Conservation (phyloP, 2,797 vertebrate species). For the Antennarius maculatus region DNA sequence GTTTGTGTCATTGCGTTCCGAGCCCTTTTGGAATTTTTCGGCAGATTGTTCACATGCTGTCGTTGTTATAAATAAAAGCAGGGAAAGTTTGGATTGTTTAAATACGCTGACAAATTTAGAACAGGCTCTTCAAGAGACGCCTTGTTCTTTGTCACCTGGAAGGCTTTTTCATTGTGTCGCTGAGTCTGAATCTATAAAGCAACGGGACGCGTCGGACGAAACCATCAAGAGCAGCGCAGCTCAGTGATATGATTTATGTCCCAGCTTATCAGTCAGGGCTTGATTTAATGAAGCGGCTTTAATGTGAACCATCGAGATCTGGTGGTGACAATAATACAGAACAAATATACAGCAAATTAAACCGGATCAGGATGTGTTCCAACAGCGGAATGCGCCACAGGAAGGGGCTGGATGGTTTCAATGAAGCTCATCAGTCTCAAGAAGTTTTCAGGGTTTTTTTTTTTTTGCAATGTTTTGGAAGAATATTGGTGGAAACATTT, state of each 20-base stretch:
- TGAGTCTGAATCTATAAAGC: slow-evolving; percentile 41
- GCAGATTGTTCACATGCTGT: slow-evolving; percentile 45
- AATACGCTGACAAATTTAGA: slow-evolving; percentile 63
- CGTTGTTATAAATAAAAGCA: slow-evolving; percentile 28
- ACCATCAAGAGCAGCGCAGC: slow-evolving; percentile 18
- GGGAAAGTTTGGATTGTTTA: slow-evolving; percentile 42
- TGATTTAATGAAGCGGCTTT: slow-evolving; percentile 37
- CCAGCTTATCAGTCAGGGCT: slow-evolving; percentile 26
- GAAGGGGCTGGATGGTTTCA: too few relatives aligned
- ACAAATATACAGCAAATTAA: background rate
- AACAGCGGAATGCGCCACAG: too few relatives aligned
- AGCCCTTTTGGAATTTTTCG: slow-evolving; percentile 9
- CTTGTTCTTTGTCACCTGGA: slow-evolving; percentile 48
- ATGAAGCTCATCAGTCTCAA: too few relatives aligned
- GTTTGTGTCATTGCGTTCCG: too few relatives aligned
- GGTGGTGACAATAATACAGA: background rate
- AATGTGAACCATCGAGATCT: slow-evolving; percentile 9
- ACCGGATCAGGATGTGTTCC: too few relatives aligned
- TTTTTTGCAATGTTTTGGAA: too few relatives aligned
- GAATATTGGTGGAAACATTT: too few relatives aligned
- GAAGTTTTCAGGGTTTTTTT: too few relatives aligned
- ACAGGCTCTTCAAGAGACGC: slow-evolving; percentile 54
- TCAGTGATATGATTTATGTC: slow-evolving; percentile 20
- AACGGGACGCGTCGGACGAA: slow-evolving; percentile 44
- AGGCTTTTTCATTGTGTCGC: slow-evolving; percentile 54